These are phyloP conservation scores for Piezodorus guildinii DNA, from an alignment of 1,140 invertebrate genomes.

Conservation along the genomic window DNA sequence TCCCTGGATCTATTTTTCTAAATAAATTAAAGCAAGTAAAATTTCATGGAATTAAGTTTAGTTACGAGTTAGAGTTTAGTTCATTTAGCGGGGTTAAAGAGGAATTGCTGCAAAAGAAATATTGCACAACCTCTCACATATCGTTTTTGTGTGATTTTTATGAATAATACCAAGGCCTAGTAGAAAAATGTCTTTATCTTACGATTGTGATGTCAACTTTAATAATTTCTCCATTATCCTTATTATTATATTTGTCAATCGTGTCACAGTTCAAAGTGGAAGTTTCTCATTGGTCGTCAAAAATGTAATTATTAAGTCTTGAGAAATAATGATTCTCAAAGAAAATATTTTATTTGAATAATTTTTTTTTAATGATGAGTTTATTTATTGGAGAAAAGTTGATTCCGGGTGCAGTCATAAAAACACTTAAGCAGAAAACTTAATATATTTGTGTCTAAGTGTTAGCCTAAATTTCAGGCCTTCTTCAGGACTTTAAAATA, in stretches of 20 bases:
- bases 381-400: no score
- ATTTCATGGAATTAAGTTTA: conserved; percentile 2
- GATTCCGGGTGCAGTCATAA: no score
- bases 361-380: no score
- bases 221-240: not conserved
- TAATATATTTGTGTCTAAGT: no score
- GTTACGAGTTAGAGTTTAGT: conserved; percentile 10
- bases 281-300: not conserved
- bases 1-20: conserved; percentile 12
- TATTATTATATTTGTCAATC: not conserved
- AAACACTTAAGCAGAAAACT: no score
- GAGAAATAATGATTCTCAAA: no score
- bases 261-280: not conserved
- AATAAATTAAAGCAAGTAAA: not conserved
- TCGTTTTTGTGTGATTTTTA: conserved; percentile 14
- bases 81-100: conserved; percentile 1
- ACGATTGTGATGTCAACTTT: not conserved
- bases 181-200: not conserved
- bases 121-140: conserved; percentile 6
- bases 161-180: conserved; percentile 7
- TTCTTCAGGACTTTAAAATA: no score
- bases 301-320: no score
- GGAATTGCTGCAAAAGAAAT: not conserved
- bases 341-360: no score
- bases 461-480: no score